phyloP scores from a whole-genome alignment of 2,113 vertebrate species.

The Calcarius ornatus region DNA sequence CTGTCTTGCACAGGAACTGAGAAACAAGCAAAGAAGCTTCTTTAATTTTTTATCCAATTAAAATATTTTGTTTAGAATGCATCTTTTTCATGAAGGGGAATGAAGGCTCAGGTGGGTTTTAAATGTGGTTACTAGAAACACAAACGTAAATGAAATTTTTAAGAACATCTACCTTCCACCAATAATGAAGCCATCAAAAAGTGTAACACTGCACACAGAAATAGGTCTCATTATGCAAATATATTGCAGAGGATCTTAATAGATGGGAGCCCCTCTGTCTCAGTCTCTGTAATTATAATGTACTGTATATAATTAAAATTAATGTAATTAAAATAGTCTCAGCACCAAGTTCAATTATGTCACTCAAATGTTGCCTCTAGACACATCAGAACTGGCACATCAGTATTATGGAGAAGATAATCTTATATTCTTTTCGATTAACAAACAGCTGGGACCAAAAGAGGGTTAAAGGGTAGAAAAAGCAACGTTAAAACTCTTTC shows the following conservation, averaged over 20 bases:
- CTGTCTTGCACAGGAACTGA: neutral
- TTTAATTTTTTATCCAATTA: neutral
- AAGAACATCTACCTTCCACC: neutral
- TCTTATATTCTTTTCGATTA: neutral
- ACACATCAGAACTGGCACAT: neutral
- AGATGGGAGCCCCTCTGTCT: constrained; percentile 23
- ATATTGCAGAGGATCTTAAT: constrained; percentile 26
- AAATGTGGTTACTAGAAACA: constrained; percentile 13
- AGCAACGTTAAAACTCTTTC: neutral
- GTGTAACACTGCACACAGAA: constrained; percentile 19
- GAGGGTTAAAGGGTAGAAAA: neutral
- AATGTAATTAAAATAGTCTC: constrained; percentile 62
- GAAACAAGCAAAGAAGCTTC: neutral
- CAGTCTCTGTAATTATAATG: constrained; percentile 62
- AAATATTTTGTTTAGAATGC: neutral
- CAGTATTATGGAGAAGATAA: neutral
- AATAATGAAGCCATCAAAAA: constrained; percentile 59
- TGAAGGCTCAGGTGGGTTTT: neutral
- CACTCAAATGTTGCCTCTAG: constrained; percentile 34
- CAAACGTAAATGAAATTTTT: constrained; percentile 11
- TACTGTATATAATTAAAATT: constrained; percentile 68
- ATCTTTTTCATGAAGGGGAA: constrained; percentile 10
- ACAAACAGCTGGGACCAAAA: neutral
- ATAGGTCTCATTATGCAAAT: constrained; percentile 42
- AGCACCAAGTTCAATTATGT: constrained; percentile 42